Base-by-base conservation (phyloP, 2,888 invertebrate species). In the Stramonita haemastoma region DNA sequence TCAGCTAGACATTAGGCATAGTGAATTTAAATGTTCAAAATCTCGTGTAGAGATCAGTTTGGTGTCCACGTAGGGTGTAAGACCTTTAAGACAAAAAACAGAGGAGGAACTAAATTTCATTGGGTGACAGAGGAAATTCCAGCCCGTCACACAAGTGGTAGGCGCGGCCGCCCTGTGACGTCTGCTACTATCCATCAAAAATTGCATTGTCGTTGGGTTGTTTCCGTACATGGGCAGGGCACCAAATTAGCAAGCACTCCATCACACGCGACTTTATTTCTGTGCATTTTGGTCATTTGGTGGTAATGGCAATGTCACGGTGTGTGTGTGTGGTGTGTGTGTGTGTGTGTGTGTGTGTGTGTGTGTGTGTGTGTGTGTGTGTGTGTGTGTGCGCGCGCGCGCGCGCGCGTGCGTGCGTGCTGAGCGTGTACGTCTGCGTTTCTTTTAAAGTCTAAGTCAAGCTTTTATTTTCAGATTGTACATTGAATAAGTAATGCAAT, bases 181-280 rank as follows among this genome's bases (percentile, higher is more conserved):
- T 86, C 86, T 70, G 86, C 29, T 86, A 22, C 84, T 46, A 86
- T 86, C 86, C 60, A 86, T 86, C 86, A 86, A 86, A 79, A 32
- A 79, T 32, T 79, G 34, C 86, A 56, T 70, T 36, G 60, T 36
- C 56, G 66, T 26, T 36, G 70, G 66, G 86, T 57, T 36, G 86
- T 70, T 86, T 86, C 86, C 66, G 66, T 36, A n/a, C 86, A 70
- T 32, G 15, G 29, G 32, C 29, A 34, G 36, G 29, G 84, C 26
- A 46, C 77, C 4, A 13, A 79, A 32, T 32, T 79, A 79, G 77
- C 29, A 79, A 79, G 77, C 13, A 13, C 29, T 13, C 13, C 13
- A 73, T n/a, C 29, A n/a, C n/a, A 73, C 73, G 26, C 26, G n/a
- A 73, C 46, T 73, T 13, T 11, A 73, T 13, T n/a, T n/a, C 29